Evolutionary conservation across 2,888 invertebrate genomes (phyloP), one percentile per base, ranked within the genome.

Genomic region (Limnephilus rhombicus): DNA sequence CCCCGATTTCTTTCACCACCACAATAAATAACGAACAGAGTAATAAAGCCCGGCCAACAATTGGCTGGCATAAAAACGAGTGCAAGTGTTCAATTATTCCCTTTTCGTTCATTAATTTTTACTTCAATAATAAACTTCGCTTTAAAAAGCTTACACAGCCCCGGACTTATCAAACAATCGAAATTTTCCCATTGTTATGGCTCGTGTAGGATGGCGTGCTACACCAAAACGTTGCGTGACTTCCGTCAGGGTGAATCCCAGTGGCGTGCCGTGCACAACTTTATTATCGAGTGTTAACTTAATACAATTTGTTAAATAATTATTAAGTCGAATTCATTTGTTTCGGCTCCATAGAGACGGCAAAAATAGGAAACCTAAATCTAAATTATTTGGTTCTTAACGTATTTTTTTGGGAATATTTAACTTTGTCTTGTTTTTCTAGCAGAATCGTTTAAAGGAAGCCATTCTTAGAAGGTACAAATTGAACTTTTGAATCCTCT

Each of bases 141-240:
- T 34, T 82, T 82, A 34, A 34, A 82, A 82, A 82, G 31, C 34
- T 82, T 34, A 82, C 31, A 82, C 82, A 82, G 29, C 18, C 82
- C 82, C 34, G 82, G 82, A 68, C 24, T 68, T 68, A 86, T 45
- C 45, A 45, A 86, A 45, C 45, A 86, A 45, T 86, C 68, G 68
- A 68, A 68, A 68, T 68, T 68, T 68, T n/a, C 68, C 68, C 86
- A 86, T 86, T 45, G 86, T 86, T 45, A 86, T 37, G 29, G 29
- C 41, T 41, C 86, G 37, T 41, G 29, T 29, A 18, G 41, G 29
- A 45, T 86, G n/a, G 86, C 86, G 86, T 86, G 86, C 86, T 29
- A 24, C 49, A 45, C 86, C 49, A 45, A 45, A 45, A 45, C 41
- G 45, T 86, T 86, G 86, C 86, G 86, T 86, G 86, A 86, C 86